Evolutionary conservation across 1,140 invertebrate genomes (phyloP), one percentile per base, ranked within the genome.

Genomic region (Callitettix versicolor): DNA sequence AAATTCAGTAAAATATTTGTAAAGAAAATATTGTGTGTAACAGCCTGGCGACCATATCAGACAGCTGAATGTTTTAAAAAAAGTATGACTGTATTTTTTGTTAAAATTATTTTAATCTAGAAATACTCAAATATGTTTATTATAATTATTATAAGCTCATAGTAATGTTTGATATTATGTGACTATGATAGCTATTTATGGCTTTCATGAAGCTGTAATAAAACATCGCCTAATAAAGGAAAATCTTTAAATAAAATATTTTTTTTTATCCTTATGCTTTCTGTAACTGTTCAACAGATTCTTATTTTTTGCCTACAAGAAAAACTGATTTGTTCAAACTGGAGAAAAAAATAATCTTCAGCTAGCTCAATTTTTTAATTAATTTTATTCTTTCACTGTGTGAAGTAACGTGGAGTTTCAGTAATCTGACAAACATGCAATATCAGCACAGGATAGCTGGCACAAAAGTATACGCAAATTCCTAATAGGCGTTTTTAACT

Each of bases 111-210:
- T 36, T 40, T 38, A 53, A 43, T n/a, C 52, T 42, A 57, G 24
- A 47, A 53, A 57, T 57, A 57, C 56, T 57, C 56, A 44, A 47
- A 57, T 57, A 50, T 47, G 56, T 57, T 57, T 53, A 53, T 57
- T 47, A 57, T 57, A 36, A 53, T 26, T 30, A 49, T 53, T 38
- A 36, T 34, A 44, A 53, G 43, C 46, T 53, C 51, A 57, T 57
- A 51, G 43, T 57, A 57, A 53, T 49, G 52, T 57, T 57, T 49
- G 52, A 53, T 53, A 53, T 57, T 47, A 53, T 57, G 56, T 57
- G 51, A 57, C 56, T 57, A 57, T 57, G 47, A 51, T 57, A 52
- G 56, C 56, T 57, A 53, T 49, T 57, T 41, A 47, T 43, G 51
- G 47, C 55, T 53, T 57, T 57, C 34, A 57, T 53, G 56, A 49